Conservation (phyloP, 1,140 invertebrate genomes). For the Antheraea pernyi region DNA sequence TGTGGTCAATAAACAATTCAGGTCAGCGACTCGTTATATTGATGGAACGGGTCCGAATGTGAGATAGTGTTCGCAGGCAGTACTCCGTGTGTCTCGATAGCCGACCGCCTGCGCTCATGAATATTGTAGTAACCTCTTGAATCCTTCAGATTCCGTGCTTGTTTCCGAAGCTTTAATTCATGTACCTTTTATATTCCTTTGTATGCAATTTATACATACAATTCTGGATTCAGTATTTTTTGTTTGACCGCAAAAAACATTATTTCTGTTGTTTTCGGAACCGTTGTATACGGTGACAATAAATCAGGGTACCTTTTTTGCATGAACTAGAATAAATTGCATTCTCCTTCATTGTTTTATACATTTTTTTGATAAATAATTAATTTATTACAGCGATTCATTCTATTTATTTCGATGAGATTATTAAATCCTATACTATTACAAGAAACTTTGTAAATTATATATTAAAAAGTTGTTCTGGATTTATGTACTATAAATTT, state of each 20-base stretch:
- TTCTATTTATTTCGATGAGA: too few relatives aligned
- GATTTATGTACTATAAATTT: too few relatives aligned
- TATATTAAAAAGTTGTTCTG: too few relatives aligned
- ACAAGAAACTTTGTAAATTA: too few relatives aligned
- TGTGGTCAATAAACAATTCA: too few relatives aligned
- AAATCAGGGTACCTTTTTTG: not conserved
- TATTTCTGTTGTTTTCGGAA: not conserved
- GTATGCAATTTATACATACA: conserved; percentile 31
- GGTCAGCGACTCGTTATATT: too few relatives aligned
- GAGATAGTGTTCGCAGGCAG: conserved; percentile 42
- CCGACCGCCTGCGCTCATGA: conserved; percentile 38
- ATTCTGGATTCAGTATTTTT: conserved; percentile 15
- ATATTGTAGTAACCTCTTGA: conserved; percentile 46
- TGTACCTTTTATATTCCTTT: conserved; percentile 40
- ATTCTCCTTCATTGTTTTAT: too few relatives aligned
- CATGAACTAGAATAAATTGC: too few relatives aligned
- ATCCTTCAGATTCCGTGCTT: conserved; percentile 43
- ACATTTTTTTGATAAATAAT: too few relatives aligned
- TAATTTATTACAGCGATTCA: too few relatives aligned
- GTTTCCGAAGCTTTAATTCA: conserved; percentile 35
- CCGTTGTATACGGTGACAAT: not conserved
- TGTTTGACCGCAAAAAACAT: conserved; percentile 26
- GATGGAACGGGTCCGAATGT: conserved; percentile 46
- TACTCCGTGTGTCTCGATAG: conserved; percentile 22
- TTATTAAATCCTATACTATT: too few relatives aligned